Conservation (phyloP, 2,888 invertebrate species). For the Cerceris ruficornis region DNA sequence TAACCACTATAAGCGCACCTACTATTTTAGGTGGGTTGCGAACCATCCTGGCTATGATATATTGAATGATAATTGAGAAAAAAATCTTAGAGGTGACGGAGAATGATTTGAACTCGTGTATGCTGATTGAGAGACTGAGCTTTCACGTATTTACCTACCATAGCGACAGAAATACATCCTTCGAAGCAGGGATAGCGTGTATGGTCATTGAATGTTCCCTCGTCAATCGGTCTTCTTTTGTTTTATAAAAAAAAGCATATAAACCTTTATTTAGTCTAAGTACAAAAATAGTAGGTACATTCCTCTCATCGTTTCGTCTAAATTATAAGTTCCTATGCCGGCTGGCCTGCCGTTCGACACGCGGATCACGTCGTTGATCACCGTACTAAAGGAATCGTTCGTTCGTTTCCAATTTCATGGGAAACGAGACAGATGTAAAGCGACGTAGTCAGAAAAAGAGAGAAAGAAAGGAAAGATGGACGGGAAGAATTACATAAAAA, state of each 20-base stretch:
- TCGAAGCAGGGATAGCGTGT: not conserved
- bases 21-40: too few species aligned
- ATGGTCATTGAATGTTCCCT: not conserved
- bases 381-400: slow-evolving; percentile 8
- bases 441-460: not conserved
- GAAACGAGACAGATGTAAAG: not conserved
- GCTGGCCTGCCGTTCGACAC: slow-evolving; percentile 50
- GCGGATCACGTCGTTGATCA: slow-evolving; percentile 15
- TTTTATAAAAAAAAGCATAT: slow-evolving; percentile 77
- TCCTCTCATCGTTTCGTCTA: slow-evolving; percentile 72
- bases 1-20: too few species aligned
- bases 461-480: not conserved
- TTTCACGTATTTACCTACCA: too few species aligned
- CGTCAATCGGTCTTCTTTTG: slow-evolving; percentile 5
- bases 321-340: slow-evolving; percentile 56
- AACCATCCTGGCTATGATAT: too few species aligned
- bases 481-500: not conserved
- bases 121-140: too few species aligned
- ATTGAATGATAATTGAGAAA: too few species aligned
- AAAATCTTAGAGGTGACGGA: too few species aligned
- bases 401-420: slow-evolving; percentile 5
- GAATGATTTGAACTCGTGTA: too few species aligned
- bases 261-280: slow-evolving; percentile 79
- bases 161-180: too few species aligned
- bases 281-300: slow-evolving; percentile 80